These are phyloP conservation scores for Phoeniculus purpureus DNA, from an alignment of 2,797 vertebrate species.

Conservation along the genomic window DNA sequence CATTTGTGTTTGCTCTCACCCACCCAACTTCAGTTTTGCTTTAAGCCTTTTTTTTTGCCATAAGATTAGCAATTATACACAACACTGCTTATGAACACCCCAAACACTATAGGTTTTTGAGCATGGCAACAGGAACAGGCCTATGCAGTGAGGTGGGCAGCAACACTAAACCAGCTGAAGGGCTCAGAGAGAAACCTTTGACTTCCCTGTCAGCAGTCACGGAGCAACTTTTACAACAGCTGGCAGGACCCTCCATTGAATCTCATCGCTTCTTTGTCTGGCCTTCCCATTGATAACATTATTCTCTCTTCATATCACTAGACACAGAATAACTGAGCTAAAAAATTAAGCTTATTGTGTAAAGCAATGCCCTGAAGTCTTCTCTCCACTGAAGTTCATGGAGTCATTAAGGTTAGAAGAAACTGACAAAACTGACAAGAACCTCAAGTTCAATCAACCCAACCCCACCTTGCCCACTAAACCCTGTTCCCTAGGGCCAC, in stretches of 20 bases:
- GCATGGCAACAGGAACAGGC: neutral
- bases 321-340: neutral
- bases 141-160: neutral
- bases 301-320: constrained; percentile 41
- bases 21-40: neutral
- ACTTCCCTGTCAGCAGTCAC: neutral
- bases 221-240: neutral
- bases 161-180: neutral
- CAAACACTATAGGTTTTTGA: neutral
- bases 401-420: no score
- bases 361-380: neutral
- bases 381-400: neutral
- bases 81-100: neutral
- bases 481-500: no score
- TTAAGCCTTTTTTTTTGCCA: neutral
- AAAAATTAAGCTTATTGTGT: neutral
- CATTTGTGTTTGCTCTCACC: neutral
- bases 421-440: no score
- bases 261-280: neutral
- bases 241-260: constrained; percentile 6
- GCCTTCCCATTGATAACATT: neutral
- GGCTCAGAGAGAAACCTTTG: constrained; percentile 13
- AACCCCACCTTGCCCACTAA: no score
- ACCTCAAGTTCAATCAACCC: no score
- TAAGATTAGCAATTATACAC: neutral